Evolutionary conservation across 2,113 vertebrate species (phyloP).

Genomic region (Oostethus manadensis): DNA sequence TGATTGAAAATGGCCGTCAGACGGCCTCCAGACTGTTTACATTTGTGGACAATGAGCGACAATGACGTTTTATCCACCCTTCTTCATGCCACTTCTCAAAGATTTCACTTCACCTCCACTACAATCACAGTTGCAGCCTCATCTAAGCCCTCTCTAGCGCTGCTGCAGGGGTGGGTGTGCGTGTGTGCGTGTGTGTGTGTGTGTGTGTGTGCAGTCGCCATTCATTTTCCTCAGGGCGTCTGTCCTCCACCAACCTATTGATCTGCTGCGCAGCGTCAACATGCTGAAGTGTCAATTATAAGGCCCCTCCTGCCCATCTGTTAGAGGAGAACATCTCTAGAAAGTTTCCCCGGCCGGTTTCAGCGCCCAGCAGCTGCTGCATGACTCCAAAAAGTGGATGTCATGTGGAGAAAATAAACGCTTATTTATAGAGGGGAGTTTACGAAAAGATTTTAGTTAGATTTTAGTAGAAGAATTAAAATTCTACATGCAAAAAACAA

Average conservation of each 20-base stretch:
- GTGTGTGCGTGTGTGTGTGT: background rate
- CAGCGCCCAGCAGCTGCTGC: constrained; percentile 36
- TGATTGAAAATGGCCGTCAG: background rate
- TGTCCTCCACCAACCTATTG: constrained; percentile 56
- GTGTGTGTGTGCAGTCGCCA: constrained; percentile 30
- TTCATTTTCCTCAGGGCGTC: constrained; percentile 50
- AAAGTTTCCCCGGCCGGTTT: constrained; percentile 33
- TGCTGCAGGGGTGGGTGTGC: too few relatives aligned
- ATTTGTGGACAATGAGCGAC: too few relatives aligned
- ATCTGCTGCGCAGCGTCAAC: constrained; percentile 60
- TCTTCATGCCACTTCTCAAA: background rate
- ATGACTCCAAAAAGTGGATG: constrained; percentile 23
- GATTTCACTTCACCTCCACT: constrained; percentile 1
- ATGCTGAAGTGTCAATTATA: constrained; percentile 66
- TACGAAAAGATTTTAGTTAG: too few relatives aligned
- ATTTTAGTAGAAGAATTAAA: too few relatives aligned
- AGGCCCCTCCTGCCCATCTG: constrained; percentile 58
- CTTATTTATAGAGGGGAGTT: too few relatives aligned
- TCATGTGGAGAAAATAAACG: constrained; percentile 33
- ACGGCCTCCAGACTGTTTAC: too few relatives aligned
- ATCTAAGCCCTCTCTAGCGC: constrained; percentile 10
- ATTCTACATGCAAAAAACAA: too few relatives aligned
- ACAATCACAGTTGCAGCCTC: constrained; percentile 19
- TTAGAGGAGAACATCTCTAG: constrained; percentile 33
- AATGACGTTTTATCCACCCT: background rate